Conservation (phyloP, 2,113 vertebrate genomes). For the Vulpes ferrilata region DNA sequence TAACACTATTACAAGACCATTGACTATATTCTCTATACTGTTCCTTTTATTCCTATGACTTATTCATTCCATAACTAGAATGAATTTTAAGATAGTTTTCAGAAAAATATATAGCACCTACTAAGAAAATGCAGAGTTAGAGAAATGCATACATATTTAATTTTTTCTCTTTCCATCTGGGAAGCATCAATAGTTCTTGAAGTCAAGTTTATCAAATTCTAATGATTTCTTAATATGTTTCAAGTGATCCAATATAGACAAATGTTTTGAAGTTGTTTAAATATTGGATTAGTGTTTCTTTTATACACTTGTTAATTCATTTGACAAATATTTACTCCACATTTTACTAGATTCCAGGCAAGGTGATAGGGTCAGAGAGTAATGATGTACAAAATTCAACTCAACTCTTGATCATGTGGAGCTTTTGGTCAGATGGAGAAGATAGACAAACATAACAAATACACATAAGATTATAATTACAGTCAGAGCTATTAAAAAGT, state of each 20-base stretch:
- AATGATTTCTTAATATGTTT: background rate
- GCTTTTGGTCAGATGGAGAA: background rate
- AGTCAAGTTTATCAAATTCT: background rate
- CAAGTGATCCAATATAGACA: background rate
- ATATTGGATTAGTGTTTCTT: background rate
- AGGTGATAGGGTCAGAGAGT: background rate
- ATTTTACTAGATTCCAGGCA: background rate
- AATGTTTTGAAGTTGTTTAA: slow-evolving; percentile 30
- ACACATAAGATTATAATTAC: background rate
- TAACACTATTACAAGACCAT: background rate
- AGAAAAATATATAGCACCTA: background rate
- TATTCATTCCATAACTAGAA: background rate
- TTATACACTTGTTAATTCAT: background rate
- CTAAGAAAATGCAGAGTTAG: background rate
- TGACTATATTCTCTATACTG: background rate
- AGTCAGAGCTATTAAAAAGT: background rate
- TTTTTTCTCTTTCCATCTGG: background rate
- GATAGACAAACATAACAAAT: background rate
- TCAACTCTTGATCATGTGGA: background rate
- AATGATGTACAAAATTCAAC: background rate
- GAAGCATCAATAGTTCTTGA: background rate
- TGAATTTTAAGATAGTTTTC: background rate
- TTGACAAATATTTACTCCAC: background rate
- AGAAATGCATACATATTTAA: background rate
- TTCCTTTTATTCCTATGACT: background rate